Conservation (phyloP, 37 sponge, comb jelly and placozoan genomes). For the Crambe crambe region DNA sequence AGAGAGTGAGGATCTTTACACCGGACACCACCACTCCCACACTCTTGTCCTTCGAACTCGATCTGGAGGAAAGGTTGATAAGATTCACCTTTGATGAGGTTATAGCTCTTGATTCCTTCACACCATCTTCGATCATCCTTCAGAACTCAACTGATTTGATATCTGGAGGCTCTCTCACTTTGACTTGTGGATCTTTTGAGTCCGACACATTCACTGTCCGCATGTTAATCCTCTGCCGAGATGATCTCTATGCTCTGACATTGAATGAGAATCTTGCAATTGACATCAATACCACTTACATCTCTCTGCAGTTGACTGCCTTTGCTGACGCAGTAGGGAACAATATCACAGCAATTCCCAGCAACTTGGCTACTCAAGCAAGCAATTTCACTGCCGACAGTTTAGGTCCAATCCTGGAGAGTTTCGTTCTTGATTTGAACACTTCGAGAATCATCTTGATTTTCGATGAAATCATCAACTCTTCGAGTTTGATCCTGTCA, state of each 20-base stretch:
- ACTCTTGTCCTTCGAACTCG: conserved; percentile 50
- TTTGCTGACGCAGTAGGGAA: conserved; percentile 63
- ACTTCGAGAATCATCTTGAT: conserved; percentile 45
- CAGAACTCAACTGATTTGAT: conserved; percentile 32
- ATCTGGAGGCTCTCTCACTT: conserved; percentile 25
- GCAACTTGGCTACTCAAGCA: conserved; percentile 38
- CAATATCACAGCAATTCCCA: conserved; percentile 14
- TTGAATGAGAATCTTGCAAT: conserved; percentile 60
- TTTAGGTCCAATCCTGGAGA: conserved; percentile 50
- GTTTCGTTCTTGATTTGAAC: conserved; percentile 73
- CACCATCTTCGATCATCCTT: conserved; percentile 44
- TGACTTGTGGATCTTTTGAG: conserved; percentile 25
- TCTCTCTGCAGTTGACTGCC: conserved; percentile 50
- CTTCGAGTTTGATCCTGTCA: conserved; percentile 37
- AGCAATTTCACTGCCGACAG: conserved; percentile 53
- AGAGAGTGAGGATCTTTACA: conserved; percentile 17
- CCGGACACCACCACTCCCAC: conserved; percentile 48
- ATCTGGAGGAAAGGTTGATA: conserved; percentile 59
- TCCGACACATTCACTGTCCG: conserved; percentile 20
- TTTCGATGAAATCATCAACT: conserved; percentile 83
- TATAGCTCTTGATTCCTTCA: conserved; percentile 36
- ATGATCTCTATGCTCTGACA: conserved; percentile 67
- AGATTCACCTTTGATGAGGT: conserved; percentile 81
- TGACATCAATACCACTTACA: conserved; percentile 63
- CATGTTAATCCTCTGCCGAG: conserved; percentile 39